Base-by-base conservation (phyloP, 1,140 invertebrate genomes). In the Paramacrobiotus metropolitanus region DNA sequence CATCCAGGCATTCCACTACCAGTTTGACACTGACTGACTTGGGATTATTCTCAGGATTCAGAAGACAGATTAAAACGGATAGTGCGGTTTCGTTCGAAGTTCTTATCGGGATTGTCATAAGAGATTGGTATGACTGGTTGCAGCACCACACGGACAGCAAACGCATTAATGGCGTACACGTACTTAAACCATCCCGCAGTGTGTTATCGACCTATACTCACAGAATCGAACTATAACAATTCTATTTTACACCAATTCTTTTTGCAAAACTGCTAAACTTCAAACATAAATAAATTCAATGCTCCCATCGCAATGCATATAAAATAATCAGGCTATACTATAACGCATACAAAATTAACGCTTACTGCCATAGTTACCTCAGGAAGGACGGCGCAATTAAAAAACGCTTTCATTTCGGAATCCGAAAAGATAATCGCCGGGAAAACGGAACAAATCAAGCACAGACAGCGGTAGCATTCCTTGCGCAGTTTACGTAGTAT, bases 381-480 rank as follows among this genome's bases (percentile, higher is more conserved):
- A 0, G 87, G 87, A 80, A 85, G 91, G 21, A 95, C 77, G 59
- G 83, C 80, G 0, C 83, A 79, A 55, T 83, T 72, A 69, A 84
- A 89, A 15, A 91, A 66, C 0, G 82, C 80, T 67, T 84, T 79
- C 1, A 91, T 73, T 71, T 92, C 84, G 2, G 75, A 68, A 29
- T 70, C 67, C 2, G 73, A 76, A 83, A 85, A 93, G 18, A 74
- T 67, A 69, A 24, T 20, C 4, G 24, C 24, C 0, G 48, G 48
- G 48, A 55, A 55, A 28, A 55, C 48, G 15, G 48, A 55, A 24
- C 48, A 55, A 24, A 55, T 9, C 24, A 20, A 20, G 15, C 15
- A 9, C 48, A 55, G 24, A 24, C 48, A 55, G 15, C 28, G 15
- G 48, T 20, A 55, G 48, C 48, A 55, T 55, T 55, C 48, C 15